Conservation (phyloP, 1,140 invertebrate species). For the Conus ventricosus region DNA sequence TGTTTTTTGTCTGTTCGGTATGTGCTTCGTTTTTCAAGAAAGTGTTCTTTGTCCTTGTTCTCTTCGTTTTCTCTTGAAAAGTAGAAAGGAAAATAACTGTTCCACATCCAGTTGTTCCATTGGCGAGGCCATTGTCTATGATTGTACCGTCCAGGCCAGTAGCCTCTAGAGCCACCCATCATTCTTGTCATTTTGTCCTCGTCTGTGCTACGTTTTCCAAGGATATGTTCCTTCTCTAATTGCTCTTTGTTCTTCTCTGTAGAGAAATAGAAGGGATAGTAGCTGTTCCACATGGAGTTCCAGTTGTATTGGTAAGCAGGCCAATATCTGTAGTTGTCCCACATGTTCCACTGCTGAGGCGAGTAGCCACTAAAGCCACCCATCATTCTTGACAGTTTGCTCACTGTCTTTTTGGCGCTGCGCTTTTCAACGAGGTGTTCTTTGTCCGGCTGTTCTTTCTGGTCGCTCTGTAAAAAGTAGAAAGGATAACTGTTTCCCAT, state of each 20-base stretch:
- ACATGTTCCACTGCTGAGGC: slow-evolving; percentile 14
- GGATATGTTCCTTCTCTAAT: background rate
- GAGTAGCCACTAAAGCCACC: background rate
- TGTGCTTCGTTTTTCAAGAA: background rate
- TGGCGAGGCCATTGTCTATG: background rate
- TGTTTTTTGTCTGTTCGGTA: background rate
- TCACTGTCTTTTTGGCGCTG: background rate
- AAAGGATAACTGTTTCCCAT: background rate
- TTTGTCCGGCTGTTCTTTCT: too few relatives aligned
- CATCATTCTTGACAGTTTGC: background rate
- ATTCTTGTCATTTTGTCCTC: background rate
- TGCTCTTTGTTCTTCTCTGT: background rate
- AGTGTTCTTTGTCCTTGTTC: background rate
- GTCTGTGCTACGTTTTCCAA: slow-evolving; percentile 5
- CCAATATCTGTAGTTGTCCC: background rate
- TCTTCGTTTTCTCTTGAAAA: background rate
- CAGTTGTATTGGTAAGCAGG: background rate
- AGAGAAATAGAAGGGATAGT: background rate
- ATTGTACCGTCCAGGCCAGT: slow-evolving; percentile 9
- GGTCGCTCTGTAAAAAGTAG: too few relatives aligned
- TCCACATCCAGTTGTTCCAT: background rate
- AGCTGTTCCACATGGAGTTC: slow-evolving; percentile 25
- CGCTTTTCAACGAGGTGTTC: too few relatives aligned
- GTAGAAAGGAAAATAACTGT: background rate
- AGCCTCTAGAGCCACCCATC: background rate